Conservation (phyloP, 2,113 vertebrate species). For the Martes martes region DNA sequence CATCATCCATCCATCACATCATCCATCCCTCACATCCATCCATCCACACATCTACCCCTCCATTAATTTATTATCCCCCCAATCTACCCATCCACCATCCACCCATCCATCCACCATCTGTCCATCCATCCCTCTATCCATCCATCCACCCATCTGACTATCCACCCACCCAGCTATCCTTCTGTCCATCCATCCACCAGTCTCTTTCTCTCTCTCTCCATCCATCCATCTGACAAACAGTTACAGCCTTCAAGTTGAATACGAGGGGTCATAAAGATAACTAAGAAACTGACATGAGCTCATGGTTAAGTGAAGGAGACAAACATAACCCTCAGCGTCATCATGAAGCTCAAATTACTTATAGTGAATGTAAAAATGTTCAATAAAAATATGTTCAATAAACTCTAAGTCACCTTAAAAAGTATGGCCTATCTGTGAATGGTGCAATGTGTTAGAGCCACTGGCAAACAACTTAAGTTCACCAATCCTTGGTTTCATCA, state of each 20-base stretch:
- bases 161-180: too few relatives aligned
- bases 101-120: neutral
- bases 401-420: neutral
- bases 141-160: neutral
- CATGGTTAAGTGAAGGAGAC: neutral
- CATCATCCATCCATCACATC: too few relatives aligned
- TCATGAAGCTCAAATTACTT: neutral
- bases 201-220: too few relatives aligned
- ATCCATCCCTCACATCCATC: neutral
- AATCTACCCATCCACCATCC: neutral
- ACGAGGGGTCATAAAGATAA: neutral
- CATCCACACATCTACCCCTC: neutral
- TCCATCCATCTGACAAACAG: neutral
- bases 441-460: accelerated
- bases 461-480: neutral
- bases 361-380: neutral
- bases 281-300: neutral
- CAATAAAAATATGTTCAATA: neutral
- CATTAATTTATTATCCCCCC: neutral
- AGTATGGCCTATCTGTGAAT: neutral
- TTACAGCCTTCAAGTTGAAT: neutral
- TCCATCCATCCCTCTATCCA: neutral
- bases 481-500: neutral
- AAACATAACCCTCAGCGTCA: neutral
- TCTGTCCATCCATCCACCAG: too few relatives aligned